Evolutionary conservation across 2,797 vertebrate species (phyloP).

Genomic region (Channallabes apus): DNA sequence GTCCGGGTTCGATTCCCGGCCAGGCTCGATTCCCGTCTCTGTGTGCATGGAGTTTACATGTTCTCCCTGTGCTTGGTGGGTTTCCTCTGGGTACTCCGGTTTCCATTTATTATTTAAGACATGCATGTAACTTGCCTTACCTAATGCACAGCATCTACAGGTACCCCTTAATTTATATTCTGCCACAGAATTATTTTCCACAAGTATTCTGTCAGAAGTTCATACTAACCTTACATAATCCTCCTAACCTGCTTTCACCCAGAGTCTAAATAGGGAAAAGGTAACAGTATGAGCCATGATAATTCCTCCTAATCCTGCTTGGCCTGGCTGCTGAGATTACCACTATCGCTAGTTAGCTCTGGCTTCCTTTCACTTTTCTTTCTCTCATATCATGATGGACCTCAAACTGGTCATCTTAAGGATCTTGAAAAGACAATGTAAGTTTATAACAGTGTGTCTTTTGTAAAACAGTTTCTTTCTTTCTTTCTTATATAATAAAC

Average conservation of each 20-base stretch:
- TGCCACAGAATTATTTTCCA: neutral
- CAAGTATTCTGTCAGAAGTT: neutral
- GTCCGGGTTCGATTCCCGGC: no score
- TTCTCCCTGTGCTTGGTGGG: no score
- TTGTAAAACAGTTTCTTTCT: no score
- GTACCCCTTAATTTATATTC: neutral
- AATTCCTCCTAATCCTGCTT: conserved; percentile 9
- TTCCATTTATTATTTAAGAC: neutral
- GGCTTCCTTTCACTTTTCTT: neutral
- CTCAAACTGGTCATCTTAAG: conserved; percentile 51
- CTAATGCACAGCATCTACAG: neutral
- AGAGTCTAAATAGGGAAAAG: neutral
- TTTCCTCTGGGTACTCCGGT: no score
- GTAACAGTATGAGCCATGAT: neutral
- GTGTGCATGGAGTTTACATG: no score
- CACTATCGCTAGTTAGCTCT: conserved; percentile 67
- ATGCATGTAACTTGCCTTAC: neutral
- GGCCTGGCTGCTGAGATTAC: conserved; percentile 68
- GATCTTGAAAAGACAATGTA: conserved; percentile 64
- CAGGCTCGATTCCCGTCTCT: no score
- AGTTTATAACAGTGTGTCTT: conserved; percentile 50
- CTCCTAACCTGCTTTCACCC: neutral
- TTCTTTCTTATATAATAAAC: no score
- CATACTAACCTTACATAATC: neutral
- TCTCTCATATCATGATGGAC: neutral